Conservation (phyloP, 2,113 vertebrate species). For the Dipodomys merriami region DNA sequence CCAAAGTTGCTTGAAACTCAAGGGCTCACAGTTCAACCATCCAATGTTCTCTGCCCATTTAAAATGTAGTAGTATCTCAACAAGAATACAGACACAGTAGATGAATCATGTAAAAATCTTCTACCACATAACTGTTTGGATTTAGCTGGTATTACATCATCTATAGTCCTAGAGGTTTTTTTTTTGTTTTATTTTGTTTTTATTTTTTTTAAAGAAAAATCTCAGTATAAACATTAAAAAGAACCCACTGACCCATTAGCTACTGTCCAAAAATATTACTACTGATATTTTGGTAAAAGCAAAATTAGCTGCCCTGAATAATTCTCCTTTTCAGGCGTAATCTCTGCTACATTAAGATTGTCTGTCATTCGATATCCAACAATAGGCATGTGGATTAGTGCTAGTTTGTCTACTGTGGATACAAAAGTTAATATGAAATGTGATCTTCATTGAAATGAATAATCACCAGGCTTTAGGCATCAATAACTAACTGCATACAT, state of each 20-base stretch:
- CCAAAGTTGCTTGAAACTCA: constrained; percentile 61
- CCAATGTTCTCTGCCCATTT: constrained; percentile 66
- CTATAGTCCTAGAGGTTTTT: constrained; percentile 73
- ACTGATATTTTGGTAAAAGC: constrained; percentile 88
- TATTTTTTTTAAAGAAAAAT: constrained; percentile 82
- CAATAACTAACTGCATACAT: constrained; percentile 79
- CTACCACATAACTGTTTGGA: constrained; percentile 80
- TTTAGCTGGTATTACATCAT: constrained; percentile 82
- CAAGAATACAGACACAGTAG: constrained; percentile 66
- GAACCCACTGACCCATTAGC: constrained; percentile 81
- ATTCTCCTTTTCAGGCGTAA: constrained; percentile 79
- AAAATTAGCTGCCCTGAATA: constrained; percentile 89
- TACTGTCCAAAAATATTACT: constrained; percentile 83
- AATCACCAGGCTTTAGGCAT: constrained; percentile 84
- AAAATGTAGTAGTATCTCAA: constrained; percentile 68
- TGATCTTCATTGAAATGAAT: constrained; percentile 85
- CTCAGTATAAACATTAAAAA: constrained; percentile 86
- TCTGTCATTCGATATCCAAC: constrained; percentile 83
- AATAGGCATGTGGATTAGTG: constrained; percentile 84
- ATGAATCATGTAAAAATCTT: constrained; percentile 78
- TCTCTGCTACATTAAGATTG: constrained; percentile 79
- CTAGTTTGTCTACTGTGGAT: constrained; percentile 87
- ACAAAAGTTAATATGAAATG: constrained; percentile 86
- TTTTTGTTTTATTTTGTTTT: constrained; percentile 72
- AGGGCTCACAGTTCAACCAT: constrained; percentile 61